A percentile compares a stretch with the other conserved stretches of the same genome.
These are phyloP conservation scores for Trichopoda pennipes DNA, from an alignment of 2,888 invertebrate species.

Conservation along the genomic window DNA sequence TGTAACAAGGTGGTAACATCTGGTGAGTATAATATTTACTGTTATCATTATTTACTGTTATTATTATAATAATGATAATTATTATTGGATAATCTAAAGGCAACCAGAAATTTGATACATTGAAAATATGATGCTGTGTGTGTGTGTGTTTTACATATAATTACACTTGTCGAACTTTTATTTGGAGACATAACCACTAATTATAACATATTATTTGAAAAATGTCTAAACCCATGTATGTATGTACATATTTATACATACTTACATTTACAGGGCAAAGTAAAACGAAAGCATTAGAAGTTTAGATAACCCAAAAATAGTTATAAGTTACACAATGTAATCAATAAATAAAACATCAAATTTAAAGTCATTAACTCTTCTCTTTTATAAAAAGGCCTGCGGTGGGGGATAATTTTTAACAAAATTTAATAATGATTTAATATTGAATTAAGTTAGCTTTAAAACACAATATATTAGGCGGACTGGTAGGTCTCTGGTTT, in stretches of 20 bases:
- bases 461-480: no score
- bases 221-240: background rate
- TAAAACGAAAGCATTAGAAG: no score
- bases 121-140: background rate
- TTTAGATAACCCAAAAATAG: no score
- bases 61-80: conserved; percentile 42
- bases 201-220: background rate
- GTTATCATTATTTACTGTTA: conserved; percentile 58
- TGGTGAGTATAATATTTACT: conserved; percentile 63
- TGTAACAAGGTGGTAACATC: conserved; percentile 56
- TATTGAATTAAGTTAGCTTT: no score
- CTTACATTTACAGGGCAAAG: no score
- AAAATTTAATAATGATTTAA: no score
- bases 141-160: background rate
- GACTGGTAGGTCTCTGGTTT: no score
- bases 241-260: background rate
- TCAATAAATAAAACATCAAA: no score
- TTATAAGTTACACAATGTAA: no score
- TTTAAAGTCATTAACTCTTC: no score
- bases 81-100: conserved; percentile 64
- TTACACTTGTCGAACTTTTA: conserved; percentile 3
- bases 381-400: no score
- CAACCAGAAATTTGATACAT: conserved; percentile 31
- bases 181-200: background rate
- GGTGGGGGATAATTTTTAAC: no score